Base-by-base conservation (phyloP, 2,797 vertebrate genomes). In the Hafferia zeledoni region DNA sequence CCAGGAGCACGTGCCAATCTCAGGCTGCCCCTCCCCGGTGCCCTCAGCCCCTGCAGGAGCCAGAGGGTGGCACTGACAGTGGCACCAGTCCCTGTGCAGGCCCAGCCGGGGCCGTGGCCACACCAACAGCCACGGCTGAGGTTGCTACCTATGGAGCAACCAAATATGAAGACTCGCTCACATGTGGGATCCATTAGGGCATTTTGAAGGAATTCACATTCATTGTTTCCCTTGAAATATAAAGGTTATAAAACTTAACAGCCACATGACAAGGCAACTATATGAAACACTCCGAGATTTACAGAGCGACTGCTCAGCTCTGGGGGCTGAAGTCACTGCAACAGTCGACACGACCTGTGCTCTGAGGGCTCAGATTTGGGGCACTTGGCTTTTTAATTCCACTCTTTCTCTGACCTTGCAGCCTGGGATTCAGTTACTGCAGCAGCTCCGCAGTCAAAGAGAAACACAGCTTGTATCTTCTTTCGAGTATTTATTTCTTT, bases 251-350 rank as follows among this genome's bases (percentile, higher is more conserved):
- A 96, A 96, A 91, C 74, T 81, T 85, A 93, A 86, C 31, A 28
- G 93, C 93, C 87, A 30, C 83, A 47, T 69, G 83, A 96, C 95
- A 93, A 82, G 93, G 87, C 87, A 94, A 83, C 85, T 74, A 94
- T 96, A 97, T 97, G 96, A 97, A 97, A 97, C 96, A 96, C 96
- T 93, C 87, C 0, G 89, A 97, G 96, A 96, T 97, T 97, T 97
- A 96, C 93, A 67, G 93, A 97, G 90, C 70, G 70, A 86, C 90
- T 79, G 89, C 55, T 80, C 20, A 0, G 87, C 69, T 93, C 71
- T 80, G 22, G 5, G 71, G 78, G 87, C 83, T 77, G 89, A 91
- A 88, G 83, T 83, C 24, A 64, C 92, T 93, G 59, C 76, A 70
- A 61, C 59, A 46, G 86, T 70, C 77, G 67, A 43, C 1, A 15